Evolutionary conservation across 2,797 vertebrate species (phyloP).

Genomic region (Phataginus tricuspis): DNA sequence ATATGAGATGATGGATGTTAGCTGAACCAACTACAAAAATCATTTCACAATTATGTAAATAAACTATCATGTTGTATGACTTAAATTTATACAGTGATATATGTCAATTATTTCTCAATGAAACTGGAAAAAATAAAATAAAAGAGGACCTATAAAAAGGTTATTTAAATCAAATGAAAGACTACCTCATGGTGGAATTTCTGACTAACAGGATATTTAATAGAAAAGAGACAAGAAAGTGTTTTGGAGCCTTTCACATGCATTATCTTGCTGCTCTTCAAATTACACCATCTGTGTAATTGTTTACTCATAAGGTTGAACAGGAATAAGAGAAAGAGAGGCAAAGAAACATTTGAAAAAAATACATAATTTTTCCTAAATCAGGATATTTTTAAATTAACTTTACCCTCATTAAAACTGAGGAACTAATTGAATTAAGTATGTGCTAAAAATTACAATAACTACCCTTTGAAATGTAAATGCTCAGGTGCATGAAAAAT

Average conservation of each 20-base stretch:
- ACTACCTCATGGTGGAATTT: background rate
- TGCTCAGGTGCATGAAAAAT: background rate
- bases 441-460: constrained; percentile 63
- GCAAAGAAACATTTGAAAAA: background rate
- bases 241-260: constrained; percentile 7
- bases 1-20: background rate
- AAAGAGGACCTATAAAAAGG: background rate
- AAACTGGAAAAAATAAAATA: background rate
- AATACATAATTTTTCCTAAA: background rate
- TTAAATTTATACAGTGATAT: background rate
- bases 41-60: background rate
- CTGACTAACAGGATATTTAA: background rate
- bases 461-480: constrained; percentile 66
- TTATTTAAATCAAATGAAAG: constrained; percentile 24
- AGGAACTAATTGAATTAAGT: constrained; percentile 64
- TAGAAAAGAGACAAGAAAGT: background rate
- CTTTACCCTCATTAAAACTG: constrained; percentile 49
- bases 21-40: background rate
- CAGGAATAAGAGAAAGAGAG: background rate
- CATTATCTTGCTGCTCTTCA: constrained; percentile 37
- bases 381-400: constrained; percentile 30
- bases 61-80: background rate
- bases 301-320: constrained; percentile 22
- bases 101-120: background rate
- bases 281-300: constrained; percentile 9